Conservation (phyloP, 2,797 vertebrate genomes). For the Scleropages formosus region DNA sequence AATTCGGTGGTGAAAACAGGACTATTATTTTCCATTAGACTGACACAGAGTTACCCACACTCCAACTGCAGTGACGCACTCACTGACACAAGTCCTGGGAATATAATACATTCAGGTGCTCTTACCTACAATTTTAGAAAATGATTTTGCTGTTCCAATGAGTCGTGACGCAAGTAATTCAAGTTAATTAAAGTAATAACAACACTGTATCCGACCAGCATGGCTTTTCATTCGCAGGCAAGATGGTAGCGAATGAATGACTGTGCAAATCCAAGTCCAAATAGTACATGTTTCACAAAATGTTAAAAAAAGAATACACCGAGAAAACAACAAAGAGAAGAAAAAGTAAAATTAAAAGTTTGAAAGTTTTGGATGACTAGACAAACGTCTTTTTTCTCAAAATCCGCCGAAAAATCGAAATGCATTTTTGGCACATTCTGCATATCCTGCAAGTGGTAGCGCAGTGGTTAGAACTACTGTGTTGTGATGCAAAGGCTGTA, state of each 20-base stretch:
- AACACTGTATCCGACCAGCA: not conserved
- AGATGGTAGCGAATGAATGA: not conserved
- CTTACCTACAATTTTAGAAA: slow-evolving; percentile 4
- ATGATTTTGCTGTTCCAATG: not conserved
- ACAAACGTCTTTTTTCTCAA: too few relatives aligned
- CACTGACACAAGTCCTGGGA: slow-evolving; percentile 11
- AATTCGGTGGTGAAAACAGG: slow-evolving; percentile 3
- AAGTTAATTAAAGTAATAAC: slow-evolving; percentile 11
- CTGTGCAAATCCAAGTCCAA: slow-evolving; percentile 15
- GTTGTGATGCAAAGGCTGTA: too few relatives aligned
- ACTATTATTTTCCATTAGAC: slow-evolving; percentile 13
- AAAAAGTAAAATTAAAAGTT: not conserved
- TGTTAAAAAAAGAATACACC: not conserved
- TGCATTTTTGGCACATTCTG: too few relatives aligned
- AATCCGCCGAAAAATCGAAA: too few relatives aligned
- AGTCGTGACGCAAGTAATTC: not conserved
- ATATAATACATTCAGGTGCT: not conserved
- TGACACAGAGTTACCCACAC: not conserved
- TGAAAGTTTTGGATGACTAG: too few relatives aligned
- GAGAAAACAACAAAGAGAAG: not conserved
- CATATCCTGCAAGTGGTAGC: too few relatives aligned
- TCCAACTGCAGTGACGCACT: not conserved
- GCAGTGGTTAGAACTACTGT: too few relatives aligned
- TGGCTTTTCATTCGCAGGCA: slow-evolving; percentile 13
- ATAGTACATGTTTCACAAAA: not conserved